Conservation (phyloP, 2,113 vertebrate species). For the Alexandromys fortis region DNA sequence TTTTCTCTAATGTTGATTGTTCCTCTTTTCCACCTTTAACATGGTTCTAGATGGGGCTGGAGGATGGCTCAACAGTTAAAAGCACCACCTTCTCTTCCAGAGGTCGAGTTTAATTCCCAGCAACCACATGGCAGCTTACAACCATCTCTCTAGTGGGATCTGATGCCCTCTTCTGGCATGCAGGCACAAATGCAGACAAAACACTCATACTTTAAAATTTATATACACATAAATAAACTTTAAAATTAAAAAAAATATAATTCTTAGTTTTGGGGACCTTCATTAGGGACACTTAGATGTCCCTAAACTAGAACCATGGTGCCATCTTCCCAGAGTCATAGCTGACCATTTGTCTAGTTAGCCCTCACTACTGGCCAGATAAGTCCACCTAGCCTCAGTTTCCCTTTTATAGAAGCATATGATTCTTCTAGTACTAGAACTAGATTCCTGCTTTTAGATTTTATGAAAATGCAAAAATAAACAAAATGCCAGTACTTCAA, state of each 20-base stretch:
- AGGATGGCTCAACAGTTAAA: neutral
- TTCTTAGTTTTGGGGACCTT: neutral
- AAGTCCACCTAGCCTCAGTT: neutral
- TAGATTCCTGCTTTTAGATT: constrained; percentile 26
- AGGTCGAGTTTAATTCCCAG: neutral
- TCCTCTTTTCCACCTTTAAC: neutral
- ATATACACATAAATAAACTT: neutral
- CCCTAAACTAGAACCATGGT: neutral
- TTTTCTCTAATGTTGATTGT: neutral
- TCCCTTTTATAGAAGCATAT: neutral
- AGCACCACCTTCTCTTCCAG: neutral
- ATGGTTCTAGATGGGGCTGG: neutral
- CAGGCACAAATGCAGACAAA: neutral
- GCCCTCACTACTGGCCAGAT: neutral
- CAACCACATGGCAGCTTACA: neutral
- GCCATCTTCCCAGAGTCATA: neutral
- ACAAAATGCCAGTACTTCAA: neutral
- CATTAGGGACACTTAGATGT: neutral
- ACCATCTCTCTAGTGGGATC: neutral
- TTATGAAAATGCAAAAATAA: constrained; percentile 25
- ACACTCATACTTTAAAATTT: neutral
- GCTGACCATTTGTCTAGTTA: neutral
- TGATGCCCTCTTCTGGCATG: neutral
- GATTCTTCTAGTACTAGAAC: neutral
- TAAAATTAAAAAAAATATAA: neutral